Conservation (phyloP, 2,888 invertebrate species). For the Dicyrtoma fusca region DNA sequence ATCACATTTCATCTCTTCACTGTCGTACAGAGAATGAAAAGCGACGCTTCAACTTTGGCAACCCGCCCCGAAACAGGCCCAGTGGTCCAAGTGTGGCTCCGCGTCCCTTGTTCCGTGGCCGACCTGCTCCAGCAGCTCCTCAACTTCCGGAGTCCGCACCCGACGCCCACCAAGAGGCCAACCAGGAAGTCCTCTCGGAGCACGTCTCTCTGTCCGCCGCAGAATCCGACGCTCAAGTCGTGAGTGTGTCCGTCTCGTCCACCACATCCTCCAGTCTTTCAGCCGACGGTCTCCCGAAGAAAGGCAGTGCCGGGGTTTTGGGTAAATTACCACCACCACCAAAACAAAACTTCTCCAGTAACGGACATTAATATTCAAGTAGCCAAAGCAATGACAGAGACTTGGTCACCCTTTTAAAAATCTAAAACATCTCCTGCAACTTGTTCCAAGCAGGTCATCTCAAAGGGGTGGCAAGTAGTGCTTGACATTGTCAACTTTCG, state of each 20-base stretch:
- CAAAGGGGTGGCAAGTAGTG: too few species aligned
- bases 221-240: constrained; percentile 17
- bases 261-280: constrained; percentile 35
- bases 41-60: constrained; percentile 37
- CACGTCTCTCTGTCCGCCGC: constrained; percentile 34
- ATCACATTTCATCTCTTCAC: too few species aligned
- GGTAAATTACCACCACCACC: constrained; percentile 30
- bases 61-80: constrained; percentile 27
- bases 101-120: constrained; percentile 28
- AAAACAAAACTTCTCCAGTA: neutral
- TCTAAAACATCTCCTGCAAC: too few species aligned
- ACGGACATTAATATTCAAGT: too few species aligned
- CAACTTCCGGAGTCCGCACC: constrained; percentile 33
- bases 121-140: too few species aligned
- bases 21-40: constrained; percentile 22
- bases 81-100: too few species aligned
- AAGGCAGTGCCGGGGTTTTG: constrained; percentile 49
- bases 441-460: too few species aligned
- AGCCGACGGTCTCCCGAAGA: constrained; percentile 40
- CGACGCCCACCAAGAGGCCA: constrained; percentile 21
- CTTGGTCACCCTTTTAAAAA: too few species aligned
- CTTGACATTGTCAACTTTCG: too few species aligned
- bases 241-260: constrained; percentile 23
- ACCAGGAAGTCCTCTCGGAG: constrained; percentile 31
- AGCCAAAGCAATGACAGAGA: too few species aligned